Conservation (phyloP, 2,797 vertebrate species). For the Myripristis murdjan region DNA sequence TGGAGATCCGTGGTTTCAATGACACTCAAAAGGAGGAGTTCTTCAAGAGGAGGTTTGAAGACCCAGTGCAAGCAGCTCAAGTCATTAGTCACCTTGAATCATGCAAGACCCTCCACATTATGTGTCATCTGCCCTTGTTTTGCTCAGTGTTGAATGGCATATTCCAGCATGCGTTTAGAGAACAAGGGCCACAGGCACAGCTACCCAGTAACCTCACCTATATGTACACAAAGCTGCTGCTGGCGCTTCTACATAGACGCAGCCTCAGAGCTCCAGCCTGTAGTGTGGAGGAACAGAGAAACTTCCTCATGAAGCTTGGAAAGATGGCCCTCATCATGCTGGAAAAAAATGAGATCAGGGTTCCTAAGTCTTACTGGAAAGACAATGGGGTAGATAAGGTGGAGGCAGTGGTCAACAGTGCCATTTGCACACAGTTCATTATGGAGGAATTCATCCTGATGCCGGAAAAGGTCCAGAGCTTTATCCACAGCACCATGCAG, state of each 20-base stretch:
- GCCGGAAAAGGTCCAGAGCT: conserved; percentile 71
- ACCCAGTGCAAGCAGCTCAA: conserved; percentile 67
- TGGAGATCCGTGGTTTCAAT: conserved; percentile 81
- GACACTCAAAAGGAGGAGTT: conserved; percentile 75
- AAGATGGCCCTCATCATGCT: conserved; percentile 77
- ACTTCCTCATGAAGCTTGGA: conserved; percentile 79
- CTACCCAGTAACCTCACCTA: conserved; percentile 76
- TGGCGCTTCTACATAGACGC: conserved; percentile 55
- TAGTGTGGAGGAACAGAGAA: conserved; percentile 26
- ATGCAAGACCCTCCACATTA: conserved; percentile 77
- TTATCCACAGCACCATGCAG: conserved; percentile 84
- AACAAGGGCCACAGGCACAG: conserved; percentile 19
- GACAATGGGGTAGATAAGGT: background rate
- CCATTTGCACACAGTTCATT: conserved; percentile 76
- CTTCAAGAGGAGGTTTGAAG: conserved; percentile 77
- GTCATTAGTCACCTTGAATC: conserved; percentile 74
- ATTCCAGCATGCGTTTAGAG: conserved; percentile 55
- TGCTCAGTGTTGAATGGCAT: conserved; percentile 68
- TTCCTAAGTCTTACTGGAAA: conserved; percentile 55
- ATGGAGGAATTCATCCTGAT: conserved; percentile 61
- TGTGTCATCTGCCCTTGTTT: conserved; percentile 87
- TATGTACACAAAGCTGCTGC: conserved; percentile 81
- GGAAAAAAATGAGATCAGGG: conserved; percentile 65
- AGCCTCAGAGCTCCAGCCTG: conserved; percentile 21
- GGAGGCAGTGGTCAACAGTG: conserved; percentile 65